phyloP scores from a whole-genome alignment of 2,888 invertebrate genomes.

The Epinotia bilunana region DNA sequence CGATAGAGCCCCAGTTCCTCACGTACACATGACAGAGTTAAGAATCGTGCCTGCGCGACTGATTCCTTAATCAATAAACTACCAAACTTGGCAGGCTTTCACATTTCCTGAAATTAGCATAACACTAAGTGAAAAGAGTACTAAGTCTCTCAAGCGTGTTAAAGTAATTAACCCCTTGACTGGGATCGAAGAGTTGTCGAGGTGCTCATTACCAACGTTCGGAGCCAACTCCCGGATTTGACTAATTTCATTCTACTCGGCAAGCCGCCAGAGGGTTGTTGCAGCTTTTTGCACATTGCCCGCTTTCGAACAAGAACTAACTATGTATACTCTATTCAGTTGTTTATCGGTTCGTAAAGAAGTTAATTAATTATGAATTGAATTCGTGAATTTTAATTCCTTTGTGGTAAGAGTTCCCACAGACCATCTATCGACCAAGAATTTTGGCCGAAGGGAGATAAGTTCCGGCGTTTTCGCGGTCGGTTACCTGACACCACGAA shows the following conservation, averaged over 20 bases:
- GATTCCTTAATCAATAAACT: background rate
- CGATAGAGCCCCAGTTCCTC: too few relatives aligned
- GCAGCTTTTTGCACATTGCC: conserved; percentile 10
- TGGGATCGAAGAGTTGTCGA: conserved; percentile 21
- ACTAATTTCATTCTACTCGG: conserved; percentile 25
- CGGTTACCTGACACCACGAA: too few relatives aligned
- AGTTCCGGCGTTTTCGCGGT: too few relatives aligned
- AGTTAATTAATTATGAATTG: too few relatives aligned
- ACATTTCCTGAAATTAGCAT: background rate
- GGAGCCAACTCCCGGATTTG: conserved; percentile 21
- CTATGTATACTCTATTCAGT: background rate
- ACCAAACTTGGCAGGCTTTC: background rate
- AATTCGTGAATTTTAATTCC: too few relatives aligned
- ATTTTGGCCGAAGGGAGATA: too few relatives aligned
- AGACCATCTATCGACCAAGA: too few relatives aligned
- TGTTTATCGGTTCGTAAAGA: background rate
- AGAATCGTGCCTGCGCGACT: too few relatives aligned
- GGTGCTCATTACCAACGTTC: conserved; percentile 14
- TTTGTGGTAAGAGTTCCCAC: too few relatives aligned
- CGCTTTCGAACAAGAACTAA: background rate
- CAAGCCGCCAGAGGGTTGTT: conserved; percentile 18
- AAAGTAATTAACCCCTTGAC: conserved; percentile 15
- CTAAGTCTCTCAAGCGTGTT: background rate
- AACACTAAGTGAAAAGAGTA: background rate
- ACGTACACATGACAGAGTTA: background rate